Base-by-base conservation (phyloP, 2,113 vertebrate genomes). In the Phocoena phocoena region DNA sequence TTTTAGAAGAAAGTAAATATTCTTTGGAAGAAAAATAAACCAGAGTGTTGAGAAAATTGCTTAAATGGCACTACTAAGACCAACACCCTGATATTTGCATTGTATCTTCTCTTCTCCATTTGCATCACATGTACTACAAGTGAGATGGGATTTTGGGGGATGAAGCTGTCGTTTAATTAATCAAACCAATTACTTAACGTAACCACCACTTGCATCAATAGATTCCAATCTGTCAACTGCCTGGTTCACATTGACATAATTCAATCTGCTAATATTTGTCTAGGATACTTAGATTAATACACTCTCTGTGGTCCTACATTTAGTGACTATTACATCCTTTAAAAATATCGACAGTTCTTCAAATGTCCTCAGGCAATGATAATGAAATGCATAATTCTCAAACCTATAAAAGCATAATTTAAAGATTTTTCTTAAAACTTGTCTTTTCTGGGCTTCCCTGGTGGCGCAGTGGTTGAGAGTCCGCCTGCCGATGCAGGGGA, bases 161-260 rank as follows among this genome's bases (percentile, higher is more conserved):
- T 8, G 5, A 77, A 60, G 33, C 5, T 77, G 63, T 17, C 73
- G 36, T 74, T 80, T 88, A 55, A 58, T 41, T 73, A 96, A 93
- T 79, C 84, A 97, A 96, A 85, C 15, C 63, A n/a, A 21, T 17
- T 73, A 92, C 73, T 93, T 93, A 92, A 63, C 74, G 6, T 96
- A 73, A 88, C 13, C 23, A 97, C 10, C 88, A 60, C 58, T 88
- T 96, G 2, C 36, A 44, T 44, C 89, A 88, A 31, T 18, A 74
- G 38, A 67, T 26, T 65, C 76, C 88, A 97, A 96, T 31, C 20
- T 94, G 83, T 70, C 7, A 94, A 31, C 23, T 88, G 17, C 0
- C 3, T 10, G 26, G 11, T 86, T 93, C 71, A 76, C 17, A 65
- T 14, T 38, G 79, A 33, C n/a, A 36, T 38, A 23, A 85, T 44